Base-by-base conservation (phyloP, 2,113 vertebrate genomes). In the Perca flavescens region DNA sequence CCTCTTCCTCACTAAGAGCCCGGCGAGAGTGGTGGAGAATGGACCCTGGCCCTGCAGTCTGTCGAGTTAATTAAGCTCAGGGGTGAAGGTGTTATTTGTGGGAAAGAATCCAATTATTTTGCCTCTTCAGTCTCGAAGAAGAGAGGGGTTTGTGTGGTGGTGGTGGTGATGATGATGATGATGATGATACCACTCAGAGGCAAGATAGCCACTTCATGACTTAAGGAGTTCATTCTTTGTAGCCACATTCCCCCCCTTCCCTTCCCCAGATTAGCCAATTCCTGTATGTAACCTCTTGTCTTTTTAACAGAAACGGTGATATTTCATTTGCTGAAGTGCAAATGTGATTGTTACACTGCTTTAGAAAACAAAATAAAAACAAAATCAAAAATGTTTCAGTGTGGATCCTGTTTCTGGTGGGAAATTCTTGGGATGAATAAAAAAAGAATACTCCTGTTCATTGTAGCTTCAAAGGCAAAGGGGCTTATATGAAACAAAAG, bases 51-150 rank as follows among this genome's bases (percentile, higher is more conserved):
- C 86, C 85, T 79, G 92, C 90, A 84, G 90, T 90, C 92, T 84
- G 91, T 90, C 94, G 93, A 92, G 94, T 95, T 96, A 96, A 96
- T 96, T 96, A 96, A 96, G 94, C 95, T 96, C 95, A 93, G 95
- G 95, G 94, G 95, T 95, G 93, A 94, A 92, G 93, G 92, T 93
- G 88, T 95, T 95, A 96, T 96, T 96, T 95, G 95, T 96, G 95
- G 95, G 95, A 96, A 96, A 95, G 95, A 96, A 96, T 96, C 95
- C 95, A 96, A 96, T 96, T 96, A 96, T 94, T 96, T 94, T 94
- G 87, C 90, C 94, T 93, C 91, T 93, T 82, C 91, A 91, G 88
- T 87, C 58, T 31, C 8, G 7, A 87, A 86, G 84, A 90, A 88
- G 90, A 80, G 87, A 88, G 88, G 86, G 91, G 89, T 84, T 90